phyloP scores from a whole-genome alignment of 2,113 vertebrate species.

The Aldabrachelys gigantea region DNA sequence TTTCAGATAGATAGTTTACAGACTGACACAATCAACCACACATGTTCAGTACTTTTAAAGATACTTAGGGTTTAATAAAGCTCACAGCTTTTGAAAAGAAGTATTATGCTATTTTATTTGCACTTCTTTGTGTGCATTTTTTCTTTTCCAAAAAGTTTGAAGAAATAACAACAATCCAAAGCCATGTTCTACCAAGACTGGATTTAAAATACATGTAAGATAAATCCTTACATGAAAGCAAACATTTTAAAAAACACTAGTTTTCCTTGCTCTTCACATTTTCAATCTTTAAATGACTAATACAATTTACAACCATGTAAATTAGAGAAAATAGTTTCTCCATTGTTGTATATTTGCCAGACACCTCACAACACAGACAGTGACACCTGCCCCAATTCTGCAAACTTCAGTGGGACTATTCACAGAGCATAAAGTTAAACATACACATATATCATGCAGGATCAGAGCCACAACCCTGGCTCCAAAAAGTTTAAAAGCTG shows the following conservation, averaged over 20 bases:
- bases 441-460: not conserved
- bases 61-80: not conserved
- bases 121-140: not conserved
- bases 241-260: not conserved
- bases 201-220: not conserved
- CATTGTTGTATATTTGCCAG: not conserved
- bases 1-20: not conserved
- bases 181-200: not conserved
- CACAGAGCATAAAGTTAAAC: not conserved
- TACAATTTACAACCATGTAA: not conserved
- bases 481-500: not conserved
- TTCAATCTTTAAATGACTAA: not conserved
- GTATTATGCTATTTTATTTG: not conserved
- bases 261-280: not conserved
- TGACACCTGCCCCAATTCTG: not conserved
- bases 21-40: not conserved
- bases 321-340: not conserved
- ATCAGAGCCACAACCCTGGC: not conserved
- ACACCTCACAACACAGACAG: not conserved
- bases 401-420: not conserved
- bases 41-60: not conserved
- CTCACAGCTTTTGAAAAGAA: not conserved
- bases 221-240: not conserved
- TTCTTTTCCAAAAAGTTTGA: not conserved
- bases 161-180: slow-evolving; percentile 17